Evolutionary conservation across 2,797 vertebrate species (phyloP), one percentile per base, ranked within the genome.

Genomic region (Phylloscopus collybita): DNA sequence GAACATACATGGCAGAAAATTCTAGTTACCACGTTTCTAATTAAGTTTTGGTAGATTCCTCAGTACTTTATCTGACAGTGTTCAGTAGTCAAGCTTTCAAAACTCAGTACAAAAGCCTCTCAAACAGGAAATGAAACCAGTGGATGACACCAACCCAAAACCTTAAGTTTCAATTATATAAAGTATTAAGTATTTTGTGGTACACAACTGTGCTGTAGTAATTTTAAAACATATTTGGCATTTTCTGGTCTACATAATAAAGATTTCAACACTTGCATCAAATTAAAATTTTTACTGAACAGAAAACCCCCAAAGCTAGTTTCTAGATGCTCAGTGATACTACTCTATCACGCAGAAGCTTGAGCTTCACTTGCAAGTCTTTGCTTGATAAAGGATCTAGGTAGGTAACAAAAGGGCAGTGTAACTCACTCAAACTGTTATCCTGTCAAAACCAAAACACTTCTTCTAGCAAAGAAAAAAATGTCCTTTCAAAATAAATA

Each of bases 371-470:
- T 66, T 60, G 32, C 73, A 92, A 92, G 92, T 90, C 73, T 88
- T 86, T 60, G 45, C 91, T 92, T 81, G 70, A 93, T 66, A 81
- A 36, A 84, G 82, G 59, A 81, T 78, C 47, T 75, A 72, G 51
- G 79, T 1, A 69, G 66, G 45, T 86, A 93, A 80, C 40, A 89
- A 67, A 66, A 74, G 80, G 64, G 32, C 90, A 90, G 10, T 10
- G 3, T 45, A 91, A 82, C 44, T 73, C 54, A 93, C 25, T 80
- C 90, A 79, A 76, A 65, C 14, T 64, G 57, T 42, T 74, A 84
- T 16, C 59, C 88, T 81, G 65, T 88, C 82, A 91, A 89, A 95
- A 80, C 18, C 42, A 66, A 85, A 93, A 71, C 49, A 90, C 60
- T 90, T 92, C 62, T 74, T 73, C 51, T 54, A 69, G 70, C 51